These are phyloP conservation scores for Muntiacus reevesi DNA, from an alignment of 2,113 vertebrate genomes.

Conservation along the genomic window DNA sequence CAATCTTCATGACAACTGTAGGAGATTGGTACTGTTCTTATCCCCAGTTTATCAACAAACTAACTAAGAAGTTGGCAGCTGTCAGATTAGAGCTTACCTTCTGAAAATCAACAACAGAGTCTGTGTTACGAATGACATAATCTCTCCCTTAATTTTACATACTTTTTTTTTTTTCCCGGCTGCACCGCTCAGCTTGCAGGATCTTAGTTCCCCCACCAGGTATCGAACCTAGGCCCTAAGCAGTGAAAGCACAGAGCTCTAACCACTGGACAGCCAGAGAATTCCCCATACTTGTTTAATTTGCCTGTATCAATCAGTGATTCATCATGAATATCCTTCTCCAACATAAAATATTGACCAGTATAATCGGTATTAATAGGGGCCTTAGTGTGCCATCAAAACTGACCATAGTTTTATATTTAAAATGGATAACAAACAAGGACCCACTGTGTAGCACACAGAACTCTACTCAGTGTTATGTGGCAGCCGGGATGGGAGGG, in stretches of 20 bases:
- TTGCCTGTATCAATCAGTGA: not conserved
- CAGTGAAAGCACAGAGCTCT: not conserved
- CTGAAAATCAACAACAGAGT: not conserved
- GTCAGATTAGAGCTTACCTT: not conserved
- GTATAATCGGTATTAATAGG: not conserved
- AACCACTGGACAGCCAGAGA: not conserved
- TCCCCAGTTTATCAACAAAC: not conserved
- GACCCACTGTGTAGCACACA: not conserved
- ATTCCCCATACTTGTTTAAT: not conserved
- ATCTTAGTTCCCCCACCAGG: not conserved
- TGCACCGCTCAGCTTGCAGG: not conserved
- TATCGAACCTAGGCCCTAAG: not conserved
- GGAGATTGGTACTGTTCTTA: not conserved
- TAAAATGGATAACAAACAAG: not conserved
- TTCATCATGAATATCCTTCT: not conserved
- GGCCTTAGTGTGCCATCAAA: not conserved
- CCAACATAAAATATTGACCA: not conserved
- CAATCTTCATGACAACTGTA: not conserved
- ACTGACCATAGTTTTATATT: not conserved
- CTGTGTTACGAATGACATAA: not conserved
- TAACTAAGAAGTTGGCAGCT: not conserved
- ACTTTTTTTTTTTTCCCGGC: not conserved
- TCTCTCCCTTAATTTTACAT: not conserved
- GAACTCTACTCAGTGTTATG: not conserved
- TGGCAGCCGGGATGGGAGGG: not conserved